Conservation (phyloP, 2,888 invertebrate species). For the Ophion ventricosus region DNA sequence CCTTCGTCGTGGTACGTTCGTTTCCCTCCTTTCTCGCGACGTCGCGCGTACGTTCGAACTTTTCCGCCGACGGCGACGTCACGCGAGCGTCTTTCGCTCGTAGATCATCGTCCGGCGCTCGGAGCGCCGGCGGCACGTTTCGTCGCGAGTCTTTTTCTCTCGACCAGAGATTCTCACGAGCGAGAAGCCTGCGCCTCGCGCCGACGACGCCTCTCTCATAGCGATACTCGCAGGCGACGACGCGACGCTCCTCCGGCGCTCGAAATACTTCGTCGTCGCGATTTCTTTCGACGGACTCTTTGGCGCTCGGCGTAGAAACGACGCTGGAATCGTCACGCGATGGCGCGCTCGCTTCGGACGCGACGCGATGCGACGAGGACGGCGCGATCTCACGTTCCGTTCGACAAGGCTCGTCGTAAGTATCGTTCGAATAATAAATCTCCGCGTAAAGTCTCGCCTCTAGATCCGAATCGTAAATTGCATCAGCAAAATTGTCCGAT, state of each 20-base stretch:
- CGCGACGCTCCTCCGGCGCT: no score
- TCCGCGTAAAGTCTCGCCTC: constrained; percentile 77
- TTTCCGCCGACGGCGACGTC: neutral
- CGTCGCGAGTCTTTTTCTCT: neutral
- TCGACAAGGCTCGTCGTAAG: constrained; percentile 56
- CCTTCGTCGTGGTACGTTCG: neutral
- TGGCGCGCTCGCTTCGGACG: neutral
- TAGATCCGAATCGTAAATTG: constrained; percentile 68
- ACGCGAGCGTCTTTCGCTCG: neutral
- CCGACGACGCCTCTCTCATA: neutral
- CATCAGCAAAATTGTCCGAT: constrained; percentile 36
- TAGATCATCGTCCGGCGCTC: no score
- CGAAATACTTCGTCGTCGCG: no score
- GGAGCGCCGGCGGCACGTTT: neutral
- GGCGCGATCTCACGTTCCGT: neutral
- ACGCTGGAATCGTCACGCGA: no score
- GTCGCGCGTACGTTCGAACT: no score
- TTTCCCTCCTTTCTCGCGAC: neutral
- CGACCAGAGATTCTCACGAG: constrained; percentile 48
- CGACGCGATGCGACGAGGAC: no score
- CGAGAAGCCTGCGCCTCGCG: constrained; percentile 9
- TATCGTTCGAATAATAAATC: constrained; percentile 75
- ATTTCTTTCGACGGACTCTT: no score
- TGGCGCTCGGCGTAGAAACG: no score
- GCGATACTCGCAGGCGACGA: no score